A percentile compares a stretch with the other conserved stretches of the same genome.
phyloP scores from a whole-genome alignment of 2,888 invertebrate genomes.

The Silvanus unidentatus region DNA sequence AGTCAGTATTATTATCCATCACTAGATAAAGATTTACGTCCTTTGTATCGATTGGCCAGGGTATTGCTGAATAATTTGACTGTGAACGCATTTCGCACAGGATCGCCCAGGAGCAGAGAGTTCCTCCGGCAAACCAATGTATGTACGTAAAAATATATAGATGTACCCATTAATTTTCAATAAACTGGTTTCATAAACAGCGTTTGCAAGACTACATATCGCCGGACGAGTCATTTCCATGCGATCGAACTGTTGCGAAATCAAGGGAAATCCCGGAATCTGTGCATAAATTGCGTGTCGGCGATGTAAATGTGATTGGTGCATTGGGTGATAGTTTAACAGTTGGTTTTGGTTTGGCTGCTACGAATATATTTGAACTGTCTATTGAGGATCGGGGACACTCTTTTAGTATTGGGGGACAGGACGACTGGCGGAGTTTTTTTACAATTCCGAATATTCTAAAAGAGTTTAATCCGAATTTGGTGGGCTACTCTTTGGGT shows the following conservation, averaged over 20 bases:
- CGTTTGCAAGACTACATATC: conserved; percentile 45
- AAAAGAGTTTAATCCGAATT: conserved; percentile 58
- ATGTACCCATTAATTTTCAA: no score
- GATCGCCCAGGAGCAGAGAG: no score
- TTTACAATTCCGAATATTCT: conserved; percentile 57
- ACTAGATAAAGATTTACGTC: no score
- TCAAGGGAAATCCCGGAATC: conserved; percentile 49
- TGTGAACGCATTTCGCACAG: no score
- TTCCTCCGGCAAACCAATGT: no score
- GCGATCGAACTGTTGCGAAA: conserved; percentile 38
- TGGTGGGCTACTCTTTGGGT: conserved; percentile 55
- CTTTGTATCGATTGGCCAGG: no score
- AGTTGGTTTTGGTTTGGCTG: conserved; percentile 64
- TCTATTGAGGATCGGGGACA: conserved; percentile 29
- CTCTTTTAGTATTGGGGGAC: conserved; percentile 26
- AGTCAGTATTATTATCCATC: no score
- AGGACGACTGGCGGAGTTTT: conserved; percentile 50
- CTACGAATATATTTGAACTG: conserved; percentile 13
- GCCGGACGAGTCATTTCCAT: conserved; percentile 51
- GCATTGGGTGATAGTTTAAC: conserved; percentile 67
- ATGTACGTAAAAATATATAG: no score
- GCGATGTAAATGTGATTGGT: conserved; percentile 63
- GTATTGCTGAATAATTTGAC: no score
- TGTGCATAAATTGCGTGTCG: conserved; percentile 61
- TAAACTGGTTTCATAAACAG: no score